Base-by-base conservation (phyloP, 92 coral and sea anemone species). In the Muricea muricata region DNA sequence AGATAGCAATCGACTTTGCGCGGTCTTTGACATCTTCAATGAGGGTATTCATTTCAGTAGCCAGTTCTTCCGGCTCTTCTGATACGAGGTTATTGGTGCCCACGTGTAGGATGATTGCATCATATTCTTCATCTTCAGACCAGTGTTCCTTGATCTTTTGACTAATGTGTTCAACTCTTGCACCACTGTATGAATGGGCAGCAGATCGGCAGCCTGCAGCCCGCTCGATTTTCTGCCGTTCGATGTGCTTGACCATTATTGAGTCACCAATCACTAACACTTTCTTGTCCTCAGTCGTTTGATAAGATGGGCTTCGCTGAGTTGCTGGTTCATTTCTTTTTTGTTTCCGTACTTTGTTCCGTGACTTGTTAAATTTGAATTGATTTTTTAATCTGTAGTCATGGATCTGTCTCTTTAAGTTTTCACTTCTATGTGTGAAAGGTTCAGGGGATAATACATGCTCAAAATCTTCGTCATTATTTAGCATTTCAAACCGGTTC, bases 171-270 rank as follows among this genome's bases (percentile, higher is more conserved):
- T 68, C 31, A 21, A 68, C 48, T 4, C 48, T 68, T 25, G 75
- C 75, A 9, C 75, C 75, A 68, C 21, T 68, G 17, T 65, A 65
- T 15, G 72, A 65, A 18, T 65, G 72, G 37, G 40, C 28, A 65
- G 20, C 31, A 35, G 72, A 39, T 2, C 31, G 28, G 47, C 11
- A 40, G 15, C 29, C 7, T 14, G 23, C 21, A 3, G 75, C 75
- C 18, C 75, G 33, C 14, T 25, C 46, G 18, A 68, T 32, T 25
- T 68, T 68, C 1, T 6, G 12, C 6, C 18, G 39, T 24, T 31
- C 47, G 30, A 68, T 68, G 24, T 68, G 33, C 45, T 68, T 68
- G 15, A 68, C 31, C 75, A n/a, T n/a, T n/a, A 68, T 68, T 68
- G 75, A 68, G 18, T 68, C 75, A 0, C 75, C 75, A 32, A 33